These are phyloP conservation scores for Lagria hirta DNA, from an alignment of 2,888 invertebrate genomes.

Conservation along the genomic window DNA sequence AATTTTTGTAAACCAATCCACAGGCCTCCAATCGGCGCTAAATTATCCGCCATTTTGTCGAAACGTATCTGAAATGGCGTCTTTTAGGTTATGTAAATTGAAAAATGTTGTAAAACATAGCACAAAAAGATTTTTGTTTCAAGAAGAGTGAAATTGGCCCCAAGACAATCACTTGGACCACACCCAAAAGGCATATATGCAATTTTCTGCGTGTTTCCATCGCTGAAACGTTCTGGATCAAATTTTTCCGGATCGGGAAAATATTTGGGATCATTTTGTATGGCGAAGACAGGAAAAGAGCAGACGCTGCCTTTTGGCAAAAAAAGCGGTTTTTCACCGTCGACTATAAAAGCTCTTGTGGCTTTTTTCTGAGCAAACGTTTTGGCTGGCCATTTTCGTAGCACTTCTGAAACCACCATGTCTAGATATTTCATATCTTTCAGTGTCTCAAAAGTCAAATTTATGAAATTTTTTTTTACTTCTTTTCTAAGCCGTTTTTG, in stretches of 20 bases:
- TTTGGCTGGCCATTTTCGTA: constrained; percentile 38
- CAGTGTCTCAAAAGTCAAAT: constrained; percentile 27
- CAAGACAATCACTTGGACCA: constrained; percentile 66
- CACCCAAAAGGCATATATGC: constrained; percentile 49
- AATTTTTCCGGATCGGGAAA: constrained; percentile 44
- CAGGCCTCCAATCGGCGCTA: constrained; percentile 40
- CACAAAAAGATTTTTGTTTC: constrained; percentile 34
- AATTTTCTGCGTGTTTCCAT: constrained; percentile 57
- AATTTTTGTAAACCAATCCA: no score
- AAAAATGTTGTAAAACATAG: constrained; percentile 30
- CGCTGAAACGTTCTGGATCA: constrained; percentile 40
- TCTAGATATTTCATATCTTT: constrained; percentile 4
- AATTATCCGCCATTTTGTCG: constrained; percentile 23
- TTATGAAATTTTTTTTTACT: constrained; percentile 38
- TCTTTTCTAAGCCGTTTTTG: constrained; percentile 48
- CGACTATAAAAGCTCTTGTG: constrained; percentile 5
- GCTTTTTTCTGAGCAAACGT: constrained; percentile 51
- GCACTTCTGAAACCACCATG: constrained; percentile 5
- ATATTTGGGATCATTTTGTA: constrained; percentile 40
- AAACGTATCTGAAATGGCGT: constrained; percentile 32
- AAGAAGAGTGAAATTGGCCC: constrained; percentile 46
- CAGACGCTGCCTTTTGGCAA: constrained; percentile 40
- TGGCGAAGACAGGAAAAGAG: constrained; percentile 37
- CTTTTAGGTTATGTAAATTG: constrained; percentile 32
- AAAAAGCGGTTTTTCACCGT: constrained; percentile 9